Conservation (phyloP, 2,888 invertebrate species). For the Andrena hattorfiana region DNA sequence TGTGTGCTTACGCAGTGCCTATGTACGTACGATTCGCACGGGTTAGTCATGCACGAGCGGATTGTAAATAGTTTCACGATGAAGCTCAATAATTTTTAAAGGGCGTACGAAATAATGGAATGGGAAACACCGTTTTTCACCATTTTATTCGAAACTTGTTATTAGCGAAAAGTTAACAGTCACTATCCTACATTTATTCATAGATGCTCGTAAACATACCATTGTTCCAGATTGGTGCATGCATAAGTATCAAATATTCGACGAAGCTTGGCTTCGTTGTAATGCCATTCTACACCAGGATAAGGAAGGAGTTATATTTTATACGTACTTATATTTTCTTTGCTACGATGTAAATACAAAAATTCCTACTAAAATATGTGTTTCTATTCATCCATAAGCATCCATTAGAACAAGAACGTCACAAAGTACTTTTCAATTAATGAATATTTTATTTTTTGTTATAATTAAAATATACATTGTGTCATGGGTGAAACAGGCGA, state of each 20-base stretch:
- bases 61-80: not conserved
- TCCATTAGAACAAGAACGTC: conserved; percentile 43
- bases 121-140: not conserved
- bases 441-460: conserved; percentile 79
- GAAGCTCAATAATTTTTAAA: too few relatives aligned
- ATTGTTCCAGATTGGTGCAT: conserved; percentile 4
- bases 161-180: not conserved
- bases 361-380: not conserved
- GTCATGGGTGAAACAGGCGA: conserved; percentile 85
- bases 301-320: conserved; percentile 10
- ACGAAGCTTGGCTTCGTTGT: conserved; percentile 1
- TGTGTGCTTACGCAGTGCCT: too few relatives aligned
- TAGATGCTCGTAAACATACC: not conserved
- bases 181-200: not conserved
- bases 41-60: not conserved
- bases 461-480: conserved; percentile 85
- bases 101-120: not conserved
- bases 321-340: not conserved
- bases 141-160: not conserved
- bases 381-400: conserved; percentile 8
- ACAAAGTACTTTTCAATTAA: conserved; percentile 65
- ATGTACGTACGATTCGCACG: not conserved
- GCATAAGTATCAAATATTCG: not conserved
- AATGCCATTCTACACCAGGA: conserved; percentile 10
- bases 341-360: not conserved